Conservation (phyloP, 2,797 vertebrate species). For the Myotis pilosus region DNA sequence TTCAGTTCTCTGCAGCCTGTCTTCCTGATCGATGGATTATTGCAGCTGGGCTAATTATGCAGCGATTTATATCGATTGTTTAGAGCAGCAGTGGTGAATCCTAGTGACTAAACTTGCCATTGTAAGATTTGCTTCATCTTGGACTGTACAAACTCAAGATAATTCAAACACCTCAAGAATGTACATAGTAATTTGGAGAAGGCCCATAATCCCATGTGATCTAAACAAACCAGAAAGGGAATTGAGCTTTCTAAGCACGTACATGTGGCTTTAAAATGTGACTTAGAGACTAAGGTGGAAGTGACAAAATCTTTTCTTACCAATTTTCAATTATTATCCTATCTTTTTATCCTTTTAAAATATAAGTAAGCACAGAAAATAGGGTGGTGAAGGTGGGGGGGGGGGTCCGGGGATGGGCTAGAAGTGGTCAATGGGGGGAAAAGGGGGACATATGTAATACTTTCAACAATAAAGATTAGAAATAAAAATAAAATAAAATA, state of each 20-base stretch:
- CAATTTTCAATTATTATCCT: neutral
- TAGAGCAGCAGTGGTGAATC: neutral
- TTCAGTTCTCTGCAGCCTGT: neutral
- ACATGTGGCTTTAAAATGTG: neutral
- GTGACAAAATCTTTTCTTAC: constrained; percentile 18
- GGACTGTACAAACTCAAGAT: neutral
- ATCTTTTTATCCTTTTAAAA: neutral
- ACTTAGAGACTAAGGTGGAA: neutral
- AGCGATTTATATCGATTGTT: constrained; percentile 28
- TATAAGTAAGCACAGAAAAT: neutral
- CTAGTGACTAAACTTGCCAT: neutral
- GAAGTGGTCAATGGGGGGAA: too few relatives aligned
- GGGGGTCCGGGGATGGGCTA: too few relatives aligned
- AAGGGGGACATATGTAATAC: too few relatives aligned
- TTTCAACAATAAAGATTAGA: too few relatives aligned
- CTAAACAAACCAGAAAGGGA: neutral
- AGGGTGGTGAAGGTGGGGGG: too few relatives aligned
- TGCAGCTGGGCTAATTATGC: constrained; percentile 52
- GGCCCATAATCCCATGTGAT: neutral
- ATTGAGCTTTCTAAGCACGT: neutral
- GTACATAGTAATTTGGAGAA: neutral
- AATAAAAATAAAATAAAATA: too few relatives aligned
- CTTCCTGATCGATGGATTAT: neutral
- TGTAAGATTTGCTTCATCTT: neutral
- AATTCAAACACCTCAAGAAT: neutral